These are phyloP conservation scores for Beaufortia kweichowensis DNA, from an alignment of 2,113 vertebrate genomes.

Conservation along the genomic window DNA sequence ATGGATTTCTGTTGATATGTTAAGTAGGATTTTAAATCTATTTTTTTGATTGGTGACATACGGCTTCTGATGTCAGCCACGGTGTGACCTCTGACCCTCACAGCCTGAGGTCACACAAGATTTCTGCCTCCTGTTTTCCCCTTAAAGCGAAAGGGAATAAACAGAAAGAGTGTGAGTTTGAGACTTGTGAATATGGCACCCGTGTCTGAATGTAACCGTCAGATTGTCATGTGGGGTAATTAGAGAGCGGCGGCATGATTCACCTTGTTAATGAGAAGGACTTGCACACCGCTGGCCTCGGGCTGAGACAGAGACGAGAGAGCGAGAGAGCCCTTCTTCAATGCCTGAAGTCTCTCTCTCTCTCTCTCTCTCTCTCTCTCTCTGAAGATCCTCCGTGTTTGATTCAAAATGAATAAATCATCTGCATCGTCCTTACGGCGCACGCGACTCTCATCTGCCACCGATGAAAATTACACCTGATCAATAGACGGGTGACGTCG, in stretches of 20 bases:
- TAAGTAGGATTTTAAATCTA: too few relatives aligned
- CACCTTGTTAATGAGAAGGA: conserved; percentile 99
- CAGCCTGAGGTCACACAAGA: background rate
- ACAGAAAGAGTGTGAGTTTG: conserved; percentile 58
- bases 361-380: conserved; percentile 83
- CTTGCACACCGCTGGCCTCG: conserved; percentile 88
- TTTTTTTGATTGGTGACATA: background rate
- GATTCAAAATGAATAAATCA: conserved; percentile 99
- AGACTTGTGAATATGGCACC: conserved; percentile 76
- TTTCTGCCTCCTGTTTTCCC: background rate
- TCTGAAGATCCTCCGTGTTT: conserved; percentile 92
- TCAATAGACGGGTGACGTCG: conserved; percentile 88
- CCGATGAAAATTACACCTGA: conserved; percentile 96
- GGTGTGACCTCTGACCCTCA: conserved; percentile 10
- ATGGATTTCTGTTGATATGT: too few relatives aligned
- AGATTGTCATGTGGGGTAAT: conserved; percentile 99
- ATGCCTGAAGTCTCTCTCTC: conserved; percentile 83
- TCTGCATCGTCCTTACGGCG: conserved; percentile 90
- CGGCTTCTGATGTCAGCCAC: background rate
- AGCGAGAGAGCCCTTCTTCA: conserved; percentile 87
- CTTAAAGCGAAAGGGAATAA: background rate
- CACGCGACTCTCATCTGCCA: conserved; percentile 88
- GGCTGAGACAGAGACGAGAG: conserved; percentile 64
- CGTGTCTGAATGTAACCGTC: conserved; percentile 88
- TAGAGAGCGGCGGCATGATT: conserved; percentile 97